A percentile compares a stretch with the other conserved stretches of the same genome.
phyloP scores from a whole-genome alignment of 2,797 vertebrate species.

The Carcharodon carcharias region DNA sequence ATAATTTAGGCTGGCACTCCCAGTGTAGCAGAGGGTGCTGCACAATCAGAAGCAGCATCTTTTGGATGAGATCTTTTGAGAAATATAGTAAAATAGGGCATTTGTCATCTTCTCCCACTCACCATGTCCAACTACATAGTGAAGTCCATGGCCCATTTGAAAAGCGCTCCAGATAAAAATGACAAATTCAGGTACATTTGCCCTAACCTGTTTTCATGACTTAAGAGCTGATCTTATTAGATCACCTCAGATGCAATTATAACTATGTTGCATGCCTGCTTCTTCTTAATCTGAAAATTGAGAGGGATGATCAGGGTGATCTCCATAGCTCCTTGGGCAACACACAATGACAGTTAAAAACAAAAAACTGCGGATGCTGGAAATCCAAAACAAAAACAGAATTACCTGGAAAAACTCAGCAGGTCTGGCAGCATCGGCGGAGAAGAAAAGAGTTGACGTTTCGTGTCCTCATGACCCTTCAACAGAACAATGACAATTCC shows the following conservation, averaged over 20 bases:
- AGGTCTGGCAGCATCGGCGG: too few relatives aligned
- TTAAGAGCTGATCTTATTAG: not conserved
- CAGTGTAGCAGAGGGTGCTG: not conserved
- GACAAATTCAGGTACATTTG: not conserved
- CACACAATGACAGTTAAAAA: not conserved
- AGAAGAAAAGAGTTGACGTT: too few relatives aligned
- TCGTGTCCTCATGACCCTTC: too few relatives aligned
- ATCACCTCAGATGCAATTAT: not conserved
- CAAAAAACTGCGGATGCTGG: too few relatives aligned
- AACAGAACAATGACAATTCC: not conserved
- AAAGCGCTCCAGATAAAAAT: not conserved
- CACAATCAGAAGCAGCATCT: not conserved
- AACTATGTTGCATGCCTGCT: not conserved
- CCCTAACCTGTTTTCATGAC: not conserved
- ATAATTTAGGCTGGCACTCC: not conserved
- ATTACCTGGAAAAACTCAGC: too few relatives aligned
- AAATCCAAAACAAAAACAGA: too few relatives aligned
- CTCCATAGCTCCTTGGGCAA: not conserved
- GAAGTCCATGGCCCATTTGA: not conserved
- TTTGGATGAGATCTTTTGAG: not conserved
- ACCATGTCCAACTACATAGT: not conserved
- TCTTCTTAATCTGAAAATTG: not conserved
- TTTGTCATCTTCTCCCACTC: not conserved
- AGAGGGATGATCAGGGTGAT: not conserved
- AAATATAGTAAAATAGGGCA: not conserved